A percentile compares a stretch with the other conserved stretches of the same genome.
These are phyloP conservation scores for Brachirus orientalis DNA, from an alignment of 2,113 vertebrate genomes.

Conservation along the genomic window DNA sequence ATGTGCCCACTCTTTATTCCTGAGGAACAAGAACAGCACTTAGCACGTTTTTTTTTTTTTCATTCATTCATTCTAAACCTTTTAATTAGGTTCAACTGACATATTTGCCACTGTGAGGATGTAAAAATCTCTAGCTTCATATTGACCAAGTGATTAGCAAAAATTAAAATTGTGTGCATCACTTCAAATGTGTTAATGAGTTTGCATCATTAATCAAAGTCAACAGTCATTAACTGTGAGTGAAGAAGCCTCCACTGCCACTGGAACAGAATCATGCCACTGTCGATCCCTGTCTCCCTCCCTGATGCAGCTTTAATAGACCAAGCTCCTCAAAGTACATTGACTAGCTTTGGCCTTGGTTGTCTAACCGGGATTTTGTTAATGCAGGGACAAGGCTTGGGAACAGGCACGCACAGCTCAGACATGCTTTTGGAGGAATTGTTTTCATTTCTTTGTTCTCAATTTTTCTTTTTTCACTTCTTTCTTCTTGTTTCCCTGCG, in stretches of 20 bases:
- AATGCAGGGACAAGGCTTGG: conserved; percentile 60
- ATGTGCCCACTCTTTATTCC: conserved; percentile 18
- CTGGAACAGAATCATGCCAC: conserved; percentile 58
- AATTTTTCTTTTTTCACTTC: conserved; percentile 65
- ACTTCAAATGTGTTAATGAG: conserved; percentile 48
- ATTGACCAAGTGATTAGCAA: conserved; percentile 16
- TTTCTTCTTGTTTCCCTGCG: conserved; percentile 47
- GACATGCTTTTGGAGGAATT: conserved; percentile 63
- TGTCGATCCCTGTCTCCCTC: conserved; percentile 45
- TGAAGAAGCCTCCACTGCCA: conserved; percentile 47
- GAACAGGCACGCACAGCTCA: conserved; percentile 59
- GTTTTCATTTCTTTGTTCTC: conserved; percentile 69
- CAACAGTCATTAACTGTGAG: conserved; percentile 47
- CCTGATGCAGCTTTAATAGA: conserved; percentile 71
- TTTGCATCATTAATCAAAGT: conserved; percentile 38
- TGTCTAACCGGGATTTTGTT: conserved; percentile 73
- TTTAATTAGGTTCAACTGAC: conserved; percentile 13
- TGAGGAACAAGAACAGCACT: conserved; percentile 10
- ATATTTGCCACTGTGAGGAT: not conserved
- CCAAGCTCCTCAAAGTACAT: conserved; percentile 71
- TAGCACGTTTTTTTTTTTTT: conserved; percentile 1
- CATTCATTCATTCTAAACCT: conserved; percentile 7
- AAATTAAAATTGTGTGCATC: conserved; percentile 12
- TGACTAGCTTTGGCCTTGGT: conserved; percentile 65
- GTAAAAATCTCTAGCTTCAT: not conserved